Conservation (phyloP, 2,888 invertebrate genomes). For the Neoitamus cyanurus region DNA sequence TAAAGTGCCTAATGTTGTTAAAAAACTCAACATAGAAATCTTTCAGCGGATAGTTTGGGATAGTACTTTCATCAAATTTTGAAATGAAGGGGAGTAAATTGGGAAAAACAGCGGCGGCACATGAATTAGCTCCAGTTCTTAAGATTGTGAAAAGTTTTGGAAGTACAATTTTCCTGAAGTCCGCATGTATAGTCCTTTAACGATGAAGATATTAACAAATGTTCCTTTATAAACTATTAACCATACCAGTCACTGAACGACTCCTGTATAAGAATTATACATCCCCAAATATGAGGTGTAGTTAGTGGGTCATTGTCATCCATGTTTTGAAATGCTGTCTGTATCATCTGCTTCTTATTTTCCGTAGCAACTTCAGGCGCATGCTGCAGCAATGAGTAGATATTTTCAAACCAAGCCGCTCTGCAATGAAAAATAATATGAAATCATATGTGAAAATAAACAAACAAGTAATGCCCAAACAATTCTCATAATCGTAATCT, state of each 20-base stretch:
- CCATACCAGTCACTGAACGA: constrained; percentile 68
- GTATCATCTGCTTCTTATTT: constrained; percentile 70
- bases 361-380: constrained; percentile 68
- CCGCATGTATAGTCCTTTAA: constrained; percentile 69
- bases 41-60: constrained; percentile 57
- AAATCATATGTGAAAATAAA: background rate
- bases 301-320: constrained; percentile 77
- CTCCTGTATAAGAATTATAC: constrained; percentile 72
- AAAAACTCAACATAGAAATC: constrained; percentile 77
- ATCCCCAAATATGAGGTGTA: constrained; percentile 79
- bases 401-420: constrained; percentile 76
- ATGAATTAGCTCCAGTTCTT: constrained; percentile 80
- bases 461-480: too few relatives aligned
- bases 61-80: constrained; percentile 65
- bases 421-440: constrained; percentile 55
- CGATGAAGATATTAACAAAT: background rate
- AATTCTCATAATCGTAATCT: too few relatives aligned
- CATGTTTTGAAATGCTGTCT: constrained; percentile 72
- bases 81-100: constrained; percentile 82
- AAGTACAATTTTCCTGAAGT: constrained; percentile 78
- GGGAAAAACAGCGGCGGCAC: constrained; percentile 78
- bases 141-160: constrained; percentile 77
- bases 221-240: background rate
- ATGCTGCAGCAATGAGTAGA: constrained; percentile 73
- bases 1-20: constrained; percentile 73